A percentile compares a stretch with the other conserved stretches of the same genome.
Evolutionary conservation across 1,140 invertebrate species (phyloP).

Genomic region (Meloidogyne exigua): DNA sequence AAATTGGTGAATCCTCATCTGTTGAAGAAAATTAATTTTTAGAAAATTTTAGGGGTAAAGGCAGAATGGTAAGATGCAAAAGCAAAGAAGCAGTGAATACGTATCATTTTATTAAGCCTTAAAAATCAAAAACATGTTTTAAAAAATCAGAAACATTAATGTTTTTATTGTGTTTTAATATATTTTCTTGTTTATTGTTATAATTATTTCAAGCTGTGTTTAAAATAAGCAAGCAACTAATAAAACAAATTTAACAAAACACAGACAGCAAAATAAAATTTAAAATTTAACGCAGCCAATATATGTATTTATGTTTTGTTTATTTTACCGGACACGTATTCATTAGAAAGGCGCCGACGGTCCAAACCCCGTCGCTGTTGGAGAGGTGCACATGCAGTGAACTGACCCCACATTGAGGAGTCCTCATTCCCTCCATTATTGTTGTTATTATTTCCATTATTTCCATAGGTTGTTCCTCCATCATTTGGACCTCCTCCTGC

Average conservation of each 20-base stretch:
- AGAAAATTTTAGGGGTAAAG: not conserved
- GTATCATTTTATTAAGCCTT: not conserved
- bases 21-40: constrained; percentile 28
- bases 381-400: constrained; percentile 36
- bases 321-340: constrained; percentile 39
- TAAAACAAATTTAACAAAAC: not conserved
- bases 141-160: not conserved
- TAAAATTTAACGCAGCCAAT: not conserved
- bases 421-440: constrained; percentile 65
- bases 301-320: not conserved
- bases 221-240: no score
- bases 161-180: no score
- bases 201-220: no score
- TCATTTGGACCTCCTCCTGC: not conserved
- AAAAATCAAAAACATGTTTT: no score
- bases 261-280: constrained; percentile 1
- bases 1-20: constrained; percentile 55
- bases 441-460: not conserved
- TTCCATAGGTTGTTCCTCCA: constrained; percentile 24
- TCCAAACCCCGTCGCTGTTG: constrained; percentile 29
- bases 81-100: constrained; percentile 1
- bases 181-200: no score
- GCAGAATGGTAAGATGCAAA: not conserved
- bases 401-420: constrained; percentile 56
- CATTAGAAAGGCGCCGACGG: constrained; percentile 28